These are phyloP conservation scores for Paguma larvata DNA, from an alignment of 2,797 vertebrate genomes.

Conservation along the genomic window DNA sequence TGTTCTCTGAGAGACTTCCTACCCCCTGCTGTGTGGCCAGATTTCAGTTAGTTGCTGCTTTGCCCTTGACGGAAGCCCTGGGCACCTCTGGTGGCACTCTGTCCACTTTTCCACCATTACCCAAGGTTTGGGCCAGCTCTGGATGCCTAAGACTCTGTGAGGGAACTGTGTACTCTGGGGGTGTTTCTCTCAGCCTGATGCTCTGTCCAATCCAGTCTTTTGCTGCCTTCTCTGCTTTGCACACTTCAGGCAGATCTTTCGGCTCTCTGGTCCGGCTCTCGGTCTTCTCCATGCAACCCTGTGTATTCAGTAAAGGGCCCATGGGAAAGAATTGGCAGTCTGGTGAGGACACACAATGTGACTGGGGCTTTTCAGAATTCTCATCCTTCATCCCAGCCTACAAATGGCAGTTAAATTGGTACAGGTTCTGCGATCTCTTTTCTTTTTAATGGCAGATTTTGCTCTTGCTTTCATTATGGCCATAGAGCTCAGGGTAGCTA, in stretches of 20 bases:
- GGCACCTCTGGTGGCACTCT: background rate
- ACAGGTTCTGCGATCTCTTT: background rate
- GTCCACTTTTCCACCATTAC: background rate
- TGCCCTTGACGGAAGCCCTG: background rate
- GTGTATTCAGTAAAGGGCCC: background rate
- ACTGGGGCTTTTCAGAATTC: background rate
- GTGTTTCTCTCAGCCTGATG: background rate
- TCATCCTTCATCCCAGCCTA: background rate
- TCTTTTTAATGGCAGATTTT: background rate
- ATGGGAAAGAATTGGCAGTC: background rate
- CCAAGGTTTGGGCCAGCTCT: background rate
- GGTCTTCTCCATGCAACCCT: accelerated
- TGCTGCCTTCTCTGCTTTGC: background rate
- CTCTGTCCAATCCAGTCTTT: too few species aligned
- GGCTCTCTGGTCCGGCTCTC: background rate
- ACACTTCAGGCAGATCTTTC: background rate
- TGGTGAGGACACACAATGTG: accelerated
- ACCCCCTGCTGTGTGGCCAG: accelerated
- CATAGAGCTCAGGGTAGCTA: too few species aligned
- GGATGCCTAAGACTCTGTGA: background rate
- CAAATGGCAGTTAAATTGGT: background rate
- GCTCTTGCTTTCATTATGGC: background rate
- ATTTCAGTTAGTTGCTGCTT: accelerated
- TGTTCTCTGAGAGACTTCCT: background rate
- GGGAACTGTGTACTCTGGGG: background rate